phyloP scores from a whole-genome alignment of 2,888 invertebrate species.

The Atherix ibis region DNA sequence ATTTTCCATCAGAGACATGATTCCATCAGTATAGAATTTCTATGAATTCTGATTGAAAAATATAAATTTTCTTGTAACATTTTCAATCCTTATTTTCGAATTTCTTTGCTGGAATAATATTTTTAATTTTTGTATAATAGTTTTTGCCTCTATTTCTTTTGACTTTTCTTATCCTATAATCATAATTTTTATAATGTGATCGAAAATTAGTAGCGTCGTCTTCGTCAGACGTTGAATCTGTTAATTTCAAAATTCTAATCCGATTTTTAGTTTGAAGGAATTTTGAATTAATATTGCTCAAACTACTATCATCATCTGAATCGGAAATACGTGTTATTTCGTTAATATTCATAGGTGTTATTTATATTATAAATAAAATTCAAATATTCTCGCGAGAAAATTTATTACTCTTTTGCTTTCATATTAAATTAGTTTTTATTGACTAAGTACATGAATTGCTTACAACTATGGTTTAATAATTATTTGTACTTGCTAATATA shows the following conservation, averaged over 20 bases:
- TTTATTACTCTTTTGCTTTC: too few relatives aligned
- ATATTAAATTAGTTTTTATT: too few relatives aligned
- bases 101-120: constrained; percentile 7
- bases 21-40: too few relatives aligned
- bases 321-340: not conserved
- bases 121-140: constrained; percentile 3
- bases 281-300: constrained; percentile 8
- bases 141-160: constrained; percentile 6
- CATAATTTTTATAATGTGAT: constrained; percentile 9
- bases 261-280: constrained; percentile 6
- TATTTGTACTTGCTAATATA: too few relatives aligned
- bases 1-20: too few relatives aligned
- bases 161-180: constrained; percentile 7
- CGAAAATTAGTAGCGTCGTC: constrained; percentile 8
- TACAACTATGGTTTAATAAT: too few relatives aligned
- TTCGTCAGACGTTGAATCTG: constrained; percentile 7
- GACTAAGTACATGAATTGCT: too few relatives aligned
- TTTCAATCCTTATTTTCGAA: constrained; percentile 8
- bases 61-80: too few relatives aligned
- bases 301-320: constrained; percentile 6
- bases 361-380: too few relatives aligned
- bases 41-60: too few relatives aligned
- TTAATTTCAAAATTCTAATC: constrained; percentile 7
- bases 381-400: too few relatives aligned
- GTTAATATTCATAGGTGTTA: too few relatives aligned